Conservation (phyloP, 2,797 vertebrate genomes). For the Heliangelus exortis region DNA sequence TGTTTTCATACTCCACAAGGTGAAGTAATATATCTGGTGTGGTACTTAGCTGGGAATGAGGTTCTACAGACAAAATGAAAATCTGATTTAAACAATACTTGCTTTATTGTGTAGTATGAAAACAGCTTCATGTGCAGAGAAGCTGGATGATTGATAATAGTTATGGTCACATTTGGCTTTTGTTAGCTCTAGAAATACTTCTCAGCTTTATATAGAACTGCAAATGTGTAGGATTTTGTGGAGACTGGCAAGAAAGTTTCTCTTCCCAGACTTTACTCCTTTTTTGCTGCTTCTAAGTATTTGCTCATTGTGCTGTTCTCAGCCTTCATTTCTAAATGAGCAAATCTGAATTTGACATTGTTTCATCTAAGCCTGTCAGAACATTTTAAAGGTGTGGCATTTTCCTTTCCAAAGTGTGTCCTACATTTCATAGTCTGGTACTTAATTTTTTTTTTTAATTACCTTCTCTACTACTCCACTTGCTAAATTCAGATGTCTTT, state of each 20-base stretch:
- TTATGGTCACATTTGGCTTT: constrained; percentile 23
- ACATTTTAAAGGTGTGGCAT: not conserved
- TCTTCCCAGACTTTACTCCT: not conserved
- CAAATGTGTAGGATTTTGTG: not conserved
- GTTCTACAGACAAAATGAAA: not conserved
- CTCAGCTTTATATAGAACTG: not conserved
- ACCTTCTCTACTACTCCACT: not conserved
- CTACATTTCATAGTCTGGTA: not conserved
- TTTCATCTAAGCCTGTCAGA: not conserved
- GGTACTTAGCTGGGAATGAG: not conserved
- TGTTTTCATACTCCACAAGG: not conserved
- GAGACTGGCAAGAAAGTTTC: not conserved
- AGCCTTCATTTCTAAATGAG: not conserved
- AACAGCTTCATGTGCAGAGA: not conserved
- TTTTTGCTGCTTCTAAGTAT: not conserved
- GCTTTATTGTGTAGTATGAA: not conserved
- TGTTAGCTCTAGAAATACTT: not conserved
- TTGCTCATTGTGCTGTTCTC: not conserved
- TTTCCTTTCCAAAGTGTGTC: not conserved
- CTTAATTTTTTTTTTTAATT: not conserved
- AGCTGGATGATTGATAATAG: not conserved
- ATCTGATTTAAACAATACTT: not conserved
- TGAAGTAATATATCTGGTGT: not conserved
- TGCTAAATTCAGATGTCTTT: constrained; percentile 10
- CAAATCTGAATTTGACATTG: not conserved